phyloP scores from a whole-genome alignment of 1,140 invertebrate genomes.

The Drepana arcuata region DNA sequence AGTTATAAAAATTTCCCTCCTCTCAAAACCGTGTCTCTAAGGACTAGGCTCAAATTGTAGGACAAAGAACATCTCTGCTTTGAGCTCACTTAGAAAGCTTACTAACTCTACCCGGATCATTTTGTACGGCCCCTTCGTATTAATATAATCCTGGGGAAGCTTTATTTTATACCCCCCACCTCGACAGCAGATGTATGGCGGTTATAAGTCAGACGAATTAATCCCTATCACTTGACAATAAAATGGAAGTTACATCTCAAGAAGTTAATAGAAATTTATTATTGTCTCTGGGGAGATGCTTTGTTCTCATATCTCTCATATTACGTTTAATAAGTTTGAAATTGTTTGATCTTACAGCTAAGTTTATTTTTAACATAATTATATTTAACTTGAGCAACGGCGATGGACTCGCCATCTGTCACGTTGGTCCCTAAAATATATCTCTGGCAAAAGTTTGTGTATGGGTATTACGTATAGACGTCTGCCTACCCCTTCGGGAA shows the following conservation, averaged over 20 bases:
- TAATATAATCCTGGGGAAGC: conserved; percentile 65
- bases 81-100: conserved; percentile 44
- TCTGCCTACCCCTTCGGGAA: too few relatives aligned
- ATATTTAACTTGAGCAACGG: too few relatives aligned
- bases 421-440: too few relatives aligned
- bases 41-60: conserved; percentile 7
- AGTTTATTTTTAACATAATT: too few relatives aligned
- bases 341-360: too few relatives aligned
- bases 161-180: conserved; percentile 62
- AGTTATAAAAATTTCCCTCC: too few relatives aligned
- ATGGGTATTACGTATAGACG: too few relatives aligned
- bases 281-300: conserved; percentile 28
- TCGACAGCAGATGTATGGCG: conserved; percentile 58
- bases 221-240: conserved; percentile 69
- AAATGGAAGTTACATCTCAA: conserved; percentile 65
- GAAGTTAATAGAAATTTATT: conserved; percentile 69
- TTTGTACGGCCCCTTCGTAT: conserved; percentile 46
- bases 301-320: background rate
- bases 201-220: conserved; percentile 69
- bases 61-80: conserved; percentile 15
- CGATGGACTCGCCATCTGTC: too few relatives aligned
- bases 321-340: too few relatives aligned
- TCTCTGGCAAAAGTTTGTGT: too few relatives aligned
- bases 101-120: conserved; percentile 47
- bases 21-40: background rate